Conservation (phyloP, 2,888 invertebrate genomes). For the Trissolcus brochymenae region DNA sequence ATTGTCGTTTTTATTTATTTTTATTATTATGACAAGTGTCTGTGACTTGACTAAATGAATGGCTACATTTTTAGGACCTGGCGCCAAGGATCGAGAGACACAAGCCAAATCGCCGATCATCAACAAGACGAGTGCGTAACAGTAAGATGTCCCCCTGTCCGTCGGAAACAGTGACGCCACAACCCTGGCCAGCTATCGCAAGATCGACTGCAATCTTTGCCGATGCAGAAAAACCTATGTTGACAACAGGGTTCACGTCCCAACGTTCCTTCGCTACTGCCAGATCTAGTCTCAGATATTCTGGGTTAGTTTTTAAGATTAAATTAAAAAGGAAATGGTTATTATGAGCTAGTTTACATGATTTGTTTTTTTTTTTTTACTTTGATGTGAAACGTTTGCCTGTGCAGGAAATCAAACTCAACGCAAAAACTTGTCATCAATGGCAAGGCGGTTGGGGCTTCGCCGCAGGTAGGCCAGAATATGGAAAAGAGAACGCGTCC, state of each 20-base stretch:
- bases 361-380: neutral
- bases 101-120: constrained; percentile 69
- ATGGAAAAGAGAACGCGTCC: constrained; percentile 66
- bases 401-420: constrained; percentile 64
- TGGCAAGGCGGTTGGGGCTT: constrained; percentile 73
- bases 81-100: constrained; percentile 62
- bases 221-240: constrained; percentile 66
- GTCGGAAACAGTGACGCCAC: constrained; percentile 59
- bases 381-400: neutral
- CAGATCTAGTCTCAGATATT: constrained; percentile 77
- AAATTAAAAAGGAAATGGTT: neutral
- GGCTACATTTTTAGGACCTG: constrained; percentile 22
- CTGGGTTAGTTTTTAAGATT: constrained; percentile 39
- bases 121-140: constrained; percentile 67
- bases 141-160: constrained; percentile 59
- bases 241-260: constrained; percentile 64
- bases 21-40: neutral
- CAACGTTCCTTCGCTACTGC: constrained; percentile 69
- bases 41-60: neutral
- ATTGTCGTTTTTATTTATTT: neutral
- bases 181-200: constrained; percentile 61
- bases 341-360: neutral
- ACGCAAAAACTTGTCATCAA: constrained; percentile 77
- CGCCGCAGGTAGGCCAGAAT: constrained; percentile 61
- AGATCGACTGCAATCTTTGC: constrained; percentile 59